Evolutionary conservation across 2,888 invertebrate genomes (phyloP), one percentile per base, ranked within the genome.

Genomic region (Leptopilina drosophilae): DNA sequence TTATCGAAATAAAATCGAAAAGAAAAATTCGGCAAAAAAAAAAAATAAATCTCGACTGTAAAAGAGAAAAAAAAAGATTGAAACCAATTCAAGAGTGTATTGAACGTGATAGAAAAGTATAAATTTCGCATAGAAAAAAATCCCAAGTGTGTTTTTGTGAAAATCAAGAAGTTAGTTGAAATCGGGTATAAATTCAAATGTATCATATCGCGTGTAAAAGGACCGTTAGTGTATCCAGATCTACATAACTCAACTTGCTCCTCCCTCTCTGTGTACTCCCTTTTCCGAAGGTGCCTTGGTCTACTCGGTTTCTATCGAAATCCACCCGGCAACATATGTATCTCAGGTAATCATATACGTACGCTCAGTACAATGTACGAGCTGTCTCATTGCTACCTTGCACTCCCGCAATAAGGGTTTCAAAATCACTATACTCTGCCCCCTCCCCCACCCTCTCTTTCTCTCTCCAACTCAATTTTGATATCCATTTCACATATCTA

Each of bases 131-230:
- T 42, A 42, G 7, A 42, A 64, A 76, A 20, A 20, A 20, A 20
- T 20, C 1, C 20, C 20, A 64, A 64, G 33, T 11, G 33, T 26
- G 15, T 33, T 56, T 20, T 73, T n/a, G n/a, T 33, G 49, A 49
- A 49, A 73, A 73, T 73, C 73, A 62, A 69, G 82, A 83, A 85
- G 86, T 87, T 88, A 87, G 85, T 85, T 83, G 82, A 82, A 84
- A 86, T 81, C 84, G 80, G 83, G 82, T 87, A 79, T 89, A 86
- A 85, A 89, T 88, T 89, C 85, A 87, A 89, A 90, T 89, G 85
- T 86, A 87, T 85, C 87, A 86, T 88, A 88, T 90, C 87, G 90
- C 90, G 88, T 90, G 90, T 87, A 85, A 87, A 88, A 84, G 86
- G 86, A 87, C 86, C 87, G 89, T 90, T 90, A 89, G 83, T 82